Percentiles rank a stretch among this genome's conserved stretches.
Conservation (phyloP, 2,797 vertebrate genomes). For the Neomorphus geoffroyi region DNA sequence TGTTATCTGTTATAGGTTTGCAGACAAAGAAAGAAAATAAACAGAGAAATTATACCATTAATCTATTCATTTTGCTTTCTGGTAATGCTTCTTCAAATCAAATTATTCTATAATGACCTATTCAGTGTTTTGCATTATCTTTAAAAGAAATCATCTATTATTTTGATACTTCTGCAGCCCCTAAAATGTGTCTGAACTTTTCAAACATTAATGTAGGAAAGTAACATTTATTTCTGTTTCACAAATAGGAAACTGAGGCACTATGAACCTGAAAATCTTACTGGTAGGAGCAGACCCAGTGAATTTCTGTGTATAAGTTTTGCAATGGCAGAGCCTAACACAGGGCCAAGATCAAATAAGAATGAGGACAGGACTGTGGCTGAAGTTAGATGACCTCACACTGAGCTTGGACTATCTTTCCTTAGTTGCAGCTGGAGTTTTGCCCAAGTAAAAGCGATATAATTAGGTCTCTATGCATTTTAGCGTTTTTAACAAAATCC, state of each 20-base stretch:
- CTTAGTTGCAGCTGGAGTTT: neutral
- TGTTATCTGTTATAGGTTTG: neutral
- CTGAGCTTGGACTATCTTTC: neutral
- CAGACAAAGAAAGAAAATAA: neutral
- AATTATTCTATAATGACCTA: slow-evolving; percentile 39
- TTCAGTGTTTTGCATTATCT: slow-evolving; percentile 17
- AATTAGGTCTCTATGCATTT: neutral
- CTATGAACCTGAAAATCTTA: neutral
- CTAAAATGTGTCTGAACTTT: neutral
- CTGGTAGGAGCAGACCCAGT: neutral
- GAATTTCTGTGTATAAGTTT: neutral
- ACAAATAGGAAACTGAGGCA: neutral
- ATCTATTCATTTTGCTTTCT: slow-evolving; percentile 10
- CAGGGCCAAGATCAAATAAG: neutral
- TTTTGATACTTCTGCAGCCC: neutral
- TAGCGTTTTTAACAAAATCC: neutral
- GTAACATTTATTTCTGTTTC: neutral
- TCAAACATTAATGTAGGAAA: neutral
- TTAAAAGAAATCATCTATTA: neutral
- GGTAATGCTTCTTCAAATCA: slow-evolving; percentile 13
- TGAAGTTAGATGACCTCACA: neutral
- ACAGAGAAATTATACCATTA: neutral
- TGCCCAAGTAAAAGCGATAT: neutral
- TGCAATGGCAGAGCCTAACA: neutral
- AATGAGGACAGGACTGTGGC: neutral